These are phyloP conservation scores for Lontra canadensis DNA, from an alignment of 2,113 vertebrate species.

Conservation along the genomic window DNA sequence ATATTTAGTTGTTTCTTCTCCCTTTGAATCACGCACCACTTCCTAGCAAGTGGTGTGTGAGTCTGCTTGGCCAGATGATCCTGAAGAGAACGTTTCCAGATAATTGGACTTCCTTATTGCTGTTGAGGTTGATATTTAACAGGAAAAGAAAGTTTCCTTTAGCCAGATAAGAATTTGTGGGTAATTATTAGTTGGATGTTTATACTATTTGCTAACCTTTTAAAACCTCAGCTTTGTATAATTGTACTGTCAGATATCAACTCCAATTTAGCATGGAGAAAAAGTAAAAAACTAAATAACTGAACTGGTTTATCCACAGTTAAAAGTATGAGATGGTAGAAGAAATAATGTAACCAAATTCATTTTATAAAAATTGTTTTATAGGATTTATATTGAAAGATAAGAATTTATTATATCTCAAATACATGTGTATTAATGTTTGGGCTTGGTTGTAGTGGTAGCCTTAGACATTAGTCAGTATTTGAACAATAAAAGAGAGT, in stretches of 20 bases:
- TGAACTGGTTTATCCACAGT: neutral
- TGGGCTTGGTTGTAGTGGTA: neutral
- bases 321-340: neutral
- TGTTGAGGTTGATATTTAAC: neutral
- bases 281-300: neutral
- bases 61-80: neutral
- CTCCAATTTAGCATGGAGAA: neutral
- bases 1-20: neutral
- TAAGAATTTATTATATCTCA: neutral
- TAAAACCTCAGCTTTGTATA: neutral
- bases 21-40: neutral
- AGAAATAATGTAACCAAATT: neutral
- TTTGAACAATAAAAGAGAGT: neutral
- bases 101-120: neutral
- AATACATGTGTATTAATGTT: neutral
- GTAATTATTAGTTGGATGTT: neutral
- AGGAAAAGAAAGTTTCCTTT: conserved; percentile 9
- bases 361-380: neutral
- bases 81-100: neutral
- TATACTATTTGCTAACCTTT: neutral
- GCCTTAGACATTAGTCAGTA: neutral
- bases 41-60: neutral
- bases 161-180: neutral
- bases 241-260: neutral
- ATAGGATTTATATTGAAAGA: neutral